Conservation (phyloP, 2,113 vertebrate genomes). For the Tychaedon coryphoeus region DNA sequence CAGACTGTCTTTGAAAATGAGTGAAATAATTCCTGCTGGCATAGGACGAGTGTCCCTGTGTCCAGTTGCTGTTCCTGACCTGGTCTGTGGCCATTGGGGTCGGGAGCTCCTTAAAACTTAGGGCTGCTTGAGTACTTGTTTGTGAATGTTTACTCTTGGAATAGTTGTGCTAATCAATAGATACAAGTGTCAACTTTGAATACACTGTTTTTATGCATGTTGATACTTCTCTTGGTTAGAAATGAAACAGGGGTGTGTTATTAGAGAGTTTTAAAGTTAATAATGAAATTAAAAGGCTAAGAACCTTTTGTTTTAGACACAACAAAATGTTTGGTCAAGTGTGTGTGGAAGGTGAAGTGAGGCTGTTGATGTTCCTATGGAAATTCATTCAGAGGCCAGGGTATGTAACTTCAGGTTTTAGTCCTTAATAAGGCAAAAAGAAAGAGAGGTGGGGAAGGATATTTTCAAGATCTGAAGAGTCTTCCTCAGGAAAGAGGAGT, state of each 20-base stretch:
- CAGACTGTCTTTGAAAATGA: background rate
- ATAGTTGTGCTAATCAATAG: background rate
- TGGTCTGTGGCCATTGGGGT: background rate
- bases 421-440: background rate
- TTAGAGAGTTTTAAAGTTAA: background rate
- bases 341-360: background rate
- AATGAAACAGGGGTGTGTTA: accelerated
- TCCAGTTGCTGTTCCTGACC: background rate
- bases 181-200: accelerated
- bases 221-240: background rate
- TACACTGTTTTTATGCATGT: accelerated
- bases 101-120: background rate
- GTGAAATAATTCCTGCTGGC: background rate
- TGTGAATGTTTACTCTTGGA: background rate
- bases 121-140: background rate
- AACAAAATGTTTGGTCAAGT: background rate
- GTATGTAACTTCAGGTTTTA: background rate
- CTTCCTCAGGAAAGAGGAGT: background rate
- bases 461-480: background rate
- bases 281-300: background rate
- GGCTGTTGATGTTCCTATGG: background rate
- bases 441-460: background rate
- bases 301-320: background rate
- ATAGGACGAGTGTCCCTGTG: too few species aligned
- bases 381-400: background rate